These are phyloP conservation scores for Tubulanus polymorphus DNA, from an alignment of 2,888 invertebrate genomes.

Conservation along the genomic window DNA sequence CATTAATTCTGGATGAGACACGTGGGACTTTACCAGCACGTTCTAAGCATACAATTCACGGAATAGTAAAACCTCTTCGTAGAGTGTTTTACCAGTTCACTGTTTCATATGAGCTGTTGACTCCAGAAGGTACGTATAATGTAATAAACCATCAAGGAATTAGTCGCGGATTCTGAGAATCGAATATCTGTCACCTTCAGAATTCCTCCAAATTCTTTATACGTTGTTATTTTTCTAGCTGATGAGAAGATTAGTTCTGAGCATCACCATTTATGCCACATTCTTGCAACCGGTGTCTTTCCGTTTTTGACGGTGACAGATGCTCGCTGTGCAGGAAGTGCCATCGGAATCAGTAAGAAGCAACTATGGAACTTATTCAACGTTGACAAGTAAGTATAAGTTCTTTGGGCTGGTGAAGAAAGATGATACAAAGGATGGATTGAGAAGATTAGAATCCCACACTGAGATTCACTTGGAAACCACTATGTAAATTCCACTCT, in stretches of 20 bases:
- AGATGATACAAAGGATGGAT: too few species aligned
- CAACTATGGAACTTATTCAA: conserved; percentile 49
- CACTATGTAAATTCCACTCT: too few species aligned
- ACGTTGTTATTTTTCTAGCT: conserved; percentile 1
- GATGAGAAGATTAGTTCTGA: conserved; percentile 21
- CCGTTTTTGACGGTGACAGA: conserved; percentile 48
- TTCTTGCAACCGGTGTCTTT: conserved; percentile 49
- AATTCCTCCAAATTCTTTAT: too few species aligned
- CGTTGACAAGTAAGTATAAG: conserved; percentile 41
- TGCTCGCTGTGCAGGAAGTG: conserved; percentile 46
- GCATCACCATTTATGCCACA: conserved; percentile 42
- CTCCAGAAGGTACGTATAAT: conserved; percentile 42
- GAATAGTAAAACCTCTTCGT: conserved; percentile 35
- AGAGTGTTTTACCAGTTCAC: conserved; percentile 46
- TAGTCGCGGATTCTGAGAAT: too few species aligned
- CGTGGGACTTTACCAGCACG: conserved; percentile 43
- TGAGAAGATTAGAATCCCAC: too few species aligned
- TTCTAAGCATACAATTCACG: conserved; percentile 37
- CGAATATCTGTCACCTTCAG: too few species aligned
- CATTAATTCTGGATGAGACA: conserved; percentile 33
- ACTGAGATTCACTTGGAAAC: too few species aligned
- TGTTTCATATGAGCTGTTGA: conserved; percentile 44
- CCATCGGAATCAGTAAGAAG: conserved; percentile 48
- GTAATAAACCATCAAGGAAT: too few species aligned
- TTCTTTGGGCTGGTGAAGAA: too few species aligned